phyloP scores from a whole-genome alignment of 1,140 invertebrate genomes.

The Drosophila chauvacae region DNA sequence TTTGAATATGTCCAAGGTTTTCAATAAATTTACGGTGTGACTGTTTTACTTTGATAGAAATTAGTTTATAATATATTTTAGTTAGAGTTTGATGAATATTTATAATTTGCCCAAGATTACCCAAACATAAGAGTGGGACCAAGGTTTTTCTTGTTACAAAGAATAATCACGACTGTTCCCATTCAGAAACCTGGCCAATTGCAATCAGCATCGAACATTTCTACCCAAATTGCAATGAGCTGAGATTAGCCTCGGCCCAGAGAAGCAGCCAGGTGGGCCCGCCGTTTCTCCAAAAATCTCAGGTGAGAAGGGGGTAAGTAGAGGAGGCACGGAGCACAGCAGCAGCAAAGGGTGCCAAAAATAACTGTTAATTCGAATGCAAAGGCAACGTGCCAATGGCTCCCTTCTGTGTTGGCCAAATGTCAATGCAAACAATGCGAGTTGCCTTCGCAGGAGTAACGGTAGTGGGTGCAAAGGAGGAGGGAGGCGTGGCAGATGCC shows the following conservation, averaged over 20 bases:
- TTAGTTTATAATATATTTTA: too few species aligned
- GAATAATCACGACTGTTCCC: not conserved
- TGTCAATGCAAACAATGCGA: constrained; percentile 74
- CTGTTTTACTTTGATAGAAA: too few species aligned
- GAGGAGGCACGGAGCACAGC: constrained; percentile 1
- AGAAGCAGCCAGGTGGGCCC: not conserved
- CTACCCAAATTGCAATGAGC: constrained; percentile 66
- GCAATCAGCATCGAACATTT: constrained; percentile 43
- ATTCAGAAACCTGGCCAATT: constrained; percentile 19
- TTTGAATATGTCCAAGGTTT: too few species aligned
- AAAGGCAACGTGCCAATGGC: constrained; percentile 78
- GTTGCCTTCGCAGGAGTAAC: constrained; percentile 10
- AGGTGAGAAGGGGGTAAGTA: not conserved
- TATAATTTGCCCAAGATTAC: not conserved
- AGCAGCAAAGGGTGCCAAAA: constrained; percentile 63
- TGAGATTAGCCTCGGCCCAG: constrained; percentile 57
- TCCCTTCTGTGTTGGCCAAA: constrained; percentile 48
- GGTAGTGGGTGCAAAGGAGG: not conserved
- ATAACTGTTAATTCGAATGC: constrained; percentile 81
- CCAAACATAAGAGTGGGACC: not conserved
- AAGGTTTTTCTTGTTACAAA: too few species aligned
- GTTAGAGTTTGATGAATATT: too few species aligned
- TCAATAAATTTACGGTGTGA: too few species aligned
- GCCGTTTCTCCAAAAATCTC: constrained; percentile 23
- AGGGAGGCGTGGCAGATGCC: constrained; percentile 13